phyloP scores from a whole-genome alignment of 2,888 invertebrate genomes.

The Cheilosia vernalis region DNA sequence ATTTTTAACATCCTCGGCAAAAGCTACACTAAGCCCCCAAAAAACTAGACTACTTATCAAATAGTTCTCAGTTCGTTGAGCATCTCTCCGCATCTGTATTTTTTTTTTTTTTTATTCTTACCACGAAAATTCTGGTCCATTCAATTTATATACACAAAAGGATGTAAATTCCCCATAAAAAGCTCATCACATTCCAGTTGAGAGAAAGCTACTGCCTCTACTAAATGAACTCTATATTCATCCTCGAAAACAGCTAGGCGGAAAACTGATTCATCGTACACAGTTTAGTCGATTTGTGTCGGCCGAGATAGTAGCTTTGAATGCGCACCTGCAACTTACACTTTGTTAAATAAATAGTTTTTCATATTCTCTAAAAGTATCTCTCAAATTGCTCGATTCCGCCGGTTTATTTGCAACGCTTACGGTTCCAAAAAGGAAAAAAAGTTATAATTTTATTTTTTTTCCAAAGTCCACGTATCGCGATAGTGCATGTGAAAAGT shows the following conservation, averaged over 20 bases:
- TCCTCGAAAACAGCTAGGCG: slow-evolving; percentile 16
- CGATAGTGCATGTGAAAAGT: slow-evolving; percentile 36
- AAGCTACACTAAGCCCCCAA: background rate
- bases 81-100: slow-evolving; percentile 7
- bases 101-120: background rate
- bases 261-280: slow-evolving; percentile 44
- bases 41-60: slow-evolving; percentile 38
- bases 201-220: slow-evolving; percentile 14
- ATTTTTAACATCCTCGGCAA: background rate
- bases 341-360: slow-evolving; percentile 59
- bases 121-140: background rate
- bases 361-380: background rate
- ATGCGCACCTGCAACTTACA: slow-evolving; percentile 47
- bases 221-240: slow-evolving; percentile 23
- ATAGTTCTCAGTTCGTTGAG: slow-evolving; percentile 36
- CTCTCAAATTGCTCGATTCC: background rate
- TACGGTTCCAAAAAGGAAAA: background rate
- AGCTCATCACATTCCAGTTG: slow-evolving; percentile 3
- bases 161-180: slow-evolving; percentile 13
- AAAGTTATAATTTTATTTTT: background rate
- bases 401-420: background rate
- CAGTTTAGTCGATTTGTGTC: slow-evolving; percentile 83
- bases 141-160: slow-evolving; percentile 2
- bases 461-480: background rate
- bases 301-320: slow-evolving; percentile 80